Percentiles rank a stretch among this genome's conserved stretches.
phyloP scores from a whole-genome alignment of 2,113 vertebrate species.

The Tragelaphus imberbis region DNA sequence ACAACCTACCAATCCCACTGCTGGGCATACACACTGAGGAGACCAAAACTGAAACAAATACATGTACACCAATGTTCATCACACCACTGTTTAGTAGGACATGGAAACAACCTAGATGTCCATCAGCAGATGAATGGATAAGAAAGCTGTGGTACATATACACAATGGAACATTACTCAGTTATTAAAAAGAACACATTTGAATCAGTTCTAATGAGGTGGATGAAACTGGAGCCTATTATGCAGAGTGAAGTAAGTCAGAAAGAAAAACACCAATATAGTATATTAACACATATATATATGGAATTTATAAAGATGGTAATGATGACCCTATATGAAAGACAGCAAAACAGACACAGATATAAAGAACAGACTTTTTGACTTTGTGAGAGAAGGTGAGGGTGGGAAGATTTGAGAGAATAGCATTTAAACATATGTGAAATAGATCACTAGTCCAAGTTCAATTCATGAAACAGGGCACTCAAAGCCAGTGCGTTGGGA shows the following conservation, averaged over 20 bases:
- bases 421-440: not conserved
- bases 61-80: not conserved
- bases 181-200: not conserved
- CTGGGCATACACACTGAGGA: not conserved
- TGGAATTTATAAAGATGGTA: not conserved
- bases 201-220: not conserved
- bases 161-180: not conserved
- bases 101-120: not conserved
- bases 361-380: not conserved
- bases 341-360: not conserved
- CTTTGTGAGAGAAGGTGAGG: not conserved
- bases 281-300: not conserved
- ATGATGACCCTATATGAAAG: not conserved
- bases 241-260: not conserved
- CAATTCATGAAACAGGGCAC: not conserved
- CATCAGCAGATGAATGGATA: not conserved
- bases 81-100: not conserved
- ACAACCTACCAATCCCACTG: not conserved
- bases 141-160: not conserved
- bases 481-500: not conserved
- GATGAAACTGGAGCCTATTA: not conserved
- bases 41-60: not conserved
- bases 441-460: not conserved
- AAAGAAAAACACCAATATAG: not conserved
- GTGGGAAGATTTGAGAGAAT: not conserved